These are phyloP conservation scores for Vireo griseus DNA, from an alignment of 2,797 vertebrate species.

Conservation along the genomic window DNA sequence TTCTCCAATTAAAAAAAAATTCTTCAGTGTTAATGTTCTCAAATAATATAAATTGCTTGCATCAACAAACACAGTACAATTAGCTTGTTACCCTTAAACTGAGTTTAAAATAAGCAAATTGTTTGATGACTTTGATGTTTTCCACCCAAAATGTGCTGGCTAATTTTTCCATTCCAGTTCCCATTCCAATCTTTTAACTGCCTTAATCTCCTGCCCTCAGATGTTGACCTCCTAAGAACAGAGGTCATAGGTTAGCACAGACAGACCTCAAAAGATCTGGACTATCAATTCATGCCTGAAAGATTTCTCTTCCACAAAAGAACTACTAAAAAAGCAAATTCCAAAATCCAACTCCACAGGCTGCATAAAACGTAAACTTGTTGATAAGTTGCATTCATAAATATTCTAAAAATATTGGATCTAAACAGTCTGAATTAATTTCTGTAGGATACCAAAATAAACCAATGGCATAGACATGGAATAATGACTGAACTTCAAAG, in stretches of 20 bases:
- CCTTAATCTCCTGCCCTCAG: slow-evolving; percentile 84
- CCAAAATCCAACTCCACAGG: slow-evolving; percentile 72
- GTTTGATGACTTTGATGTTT: slow-evolving; percentile 82
- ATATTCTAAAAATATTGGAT: neutral
- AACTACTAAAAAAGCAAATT: slow-evolving; percentile 79
- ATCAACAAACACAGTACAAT: slow-evolving; percentile 68
- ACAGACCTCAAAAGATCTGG: slow-evolving; percentile 82
- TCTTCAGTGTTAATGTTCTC: slow-evolving; percentile 29
- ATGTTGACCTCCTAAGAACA: slow-evolving; percentile 83
- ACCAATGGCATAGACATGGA: neutral
- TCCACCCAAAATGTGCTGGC: slow-evolving; percentile 81
- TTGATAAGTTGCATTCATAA: slow-evolving; percentile 41
- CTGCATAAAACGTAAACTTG: slow-evolving; percentile 68
- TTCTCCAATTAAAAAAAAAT: neutral
- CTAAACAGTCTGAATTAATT: slow-evolving; percentile 1
- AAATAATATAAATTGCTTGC: slow-evolving; percentile 61
- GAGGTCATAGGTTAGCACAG: slow-evolving; percentile 81
- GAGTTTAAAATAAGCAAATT: slow-evolving; percentile 80
- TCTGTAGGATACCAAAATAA: neutral
- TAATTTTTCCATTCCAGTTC: slow-evolving; percentile 83
- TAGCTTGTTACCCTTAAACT: slow-evolving; percentile 75
- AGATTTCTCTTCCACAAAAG: slow-evolving; percentile 79
- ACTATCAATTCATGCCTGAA: slow-evolving; percentile 83
- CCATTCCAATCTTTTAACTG: slow-evolving; percentile 81
- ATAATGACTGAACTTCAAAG: slow-evolving; percentile 27